A percentile compares a stretch with the other conserved stretches of the same genome.
Evolutionary conservation across 2,888 invertebrate species (phyloP).

Genomic region (Pharmacophagus antenor): DNA sequence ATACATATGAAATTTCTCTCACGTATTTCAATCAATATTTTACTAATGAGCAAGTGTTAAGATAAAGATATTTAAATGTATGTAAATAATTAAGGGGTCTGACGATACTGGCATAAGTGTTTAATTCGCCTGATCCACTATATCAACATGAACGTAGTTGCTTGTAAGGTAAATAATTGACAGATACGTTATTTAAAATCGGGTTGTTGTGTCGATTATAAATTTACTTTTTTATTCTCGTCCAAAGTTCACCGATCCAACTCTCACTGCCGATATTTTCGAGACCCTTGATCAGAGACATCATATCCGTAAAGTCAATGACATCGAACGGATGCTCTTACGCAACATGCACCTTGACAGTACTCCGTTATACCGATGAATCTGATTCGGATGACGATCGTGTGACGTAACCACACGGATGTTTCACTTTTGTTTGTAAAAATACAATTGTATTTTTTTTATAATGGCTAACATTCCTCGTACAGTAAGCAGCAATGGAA

Average conservation of each 20-base stretch:
- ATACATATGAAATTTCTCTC: too few species aligned
- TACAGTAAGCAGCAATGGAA: conserved; percentile 38
- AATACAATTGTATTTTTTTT: conserved; percentile 30
- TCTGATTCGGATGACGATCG: conserved; percentile 39
- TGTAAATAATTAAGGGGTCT: background rate
- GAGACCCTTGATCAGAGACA: conserved; percentile 48
- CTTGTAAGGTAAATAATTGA: conserved; percentile 5
- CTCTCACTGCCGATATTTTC: conserved; percentile 53
- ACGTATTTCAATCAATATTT: too few species aligned
- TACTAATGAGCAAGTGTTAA: too few species aligned
- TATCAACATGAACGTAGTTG: background rate
- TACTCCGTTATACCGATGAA: conserved; percentile 54
- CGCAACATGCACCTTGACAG: conserved; percentile 75
- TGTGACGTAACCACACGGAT: conserved; percentile 53
- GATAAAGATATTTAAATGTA: too few species aligned
- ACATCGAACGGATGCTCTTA: conserved; percentile 70
- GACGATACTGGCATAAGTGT: background rate
- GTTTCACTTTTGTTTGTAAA: conserved; percentile 37
- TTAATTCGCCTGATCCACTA: background rate
- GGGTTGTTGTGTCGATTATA: conserved; percentile 4
- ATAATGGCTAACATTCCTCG: background rate
- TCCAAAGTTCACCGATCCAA: conserved; percentile 35
- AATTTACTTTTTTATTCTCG: conserved; percentile 9
- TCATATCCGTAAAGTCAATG: conserved; percentile 73
- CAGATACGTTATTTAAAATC: conserved; percentile 6